These are phyloP conservation scores for Syrmaticus mikado DNA, from an alignment of 2,113 vertebrate genomes.

Conservation along the genomic window DNA sequence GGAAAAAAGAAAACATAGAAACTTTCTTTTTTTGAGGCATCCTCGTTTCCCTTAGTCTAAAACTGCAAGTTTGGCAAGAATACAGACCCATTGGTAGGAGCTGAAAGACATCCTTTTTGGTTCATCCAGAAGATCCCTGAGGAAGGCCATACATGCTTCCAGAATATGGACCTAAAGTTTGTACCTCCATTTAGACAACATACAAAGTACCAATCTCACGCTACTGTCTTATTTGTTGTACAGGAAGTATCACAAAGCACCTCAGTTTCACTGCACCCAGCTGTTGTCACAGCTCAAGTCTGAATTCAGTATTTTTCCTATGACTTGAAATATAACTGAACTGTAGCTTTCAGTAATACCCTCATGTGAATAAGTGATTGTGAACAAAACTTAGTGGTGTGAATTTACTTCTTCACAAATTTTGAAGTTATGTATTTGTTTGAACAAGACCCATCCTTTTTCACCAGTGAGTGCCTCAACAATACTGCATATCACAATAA, in stretches of 20 bases:
- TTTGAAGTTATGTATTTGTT: background rate
- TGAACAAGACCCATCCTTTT: background rate
- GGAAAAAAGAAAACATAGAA: background rate
- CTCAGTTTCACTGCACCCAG: background rate
- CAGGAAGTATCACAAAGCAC: background rate
- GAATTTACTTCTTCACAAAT: background rate
- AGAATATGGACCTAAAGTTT: background rate
- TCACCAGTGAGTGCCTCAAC: background rate
- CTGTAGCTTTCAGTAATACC: no score
- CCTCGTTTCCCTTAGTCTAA: background rate
- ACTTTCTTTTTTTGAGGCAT: background rate
- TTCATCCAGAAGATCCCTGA: background rate
- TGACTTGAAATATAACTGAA: background rate
- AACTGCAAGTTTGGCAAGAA: background rate
- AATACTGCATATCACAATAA: background rate
- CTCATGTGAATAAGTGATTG: background rate
- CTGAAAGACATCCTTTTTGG: background rate
- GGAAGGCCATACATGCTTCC: background rate
- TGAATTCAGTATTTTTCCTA: background rate
- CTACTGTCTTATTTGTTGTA: background rate
- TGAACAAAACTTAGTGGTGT: background rate
- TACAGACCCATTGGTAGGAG: fast-evolving
- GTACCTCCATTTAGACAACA: background rate
- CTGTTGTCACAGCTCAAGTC: background rate
- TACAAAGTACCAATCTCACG: background rate